Evolutionary conservation across 2,113 vertebrate genomes (phyloP), one percentile per base, ranked within the genome.

Genomic region (Stigmatopora argus): DNA sequence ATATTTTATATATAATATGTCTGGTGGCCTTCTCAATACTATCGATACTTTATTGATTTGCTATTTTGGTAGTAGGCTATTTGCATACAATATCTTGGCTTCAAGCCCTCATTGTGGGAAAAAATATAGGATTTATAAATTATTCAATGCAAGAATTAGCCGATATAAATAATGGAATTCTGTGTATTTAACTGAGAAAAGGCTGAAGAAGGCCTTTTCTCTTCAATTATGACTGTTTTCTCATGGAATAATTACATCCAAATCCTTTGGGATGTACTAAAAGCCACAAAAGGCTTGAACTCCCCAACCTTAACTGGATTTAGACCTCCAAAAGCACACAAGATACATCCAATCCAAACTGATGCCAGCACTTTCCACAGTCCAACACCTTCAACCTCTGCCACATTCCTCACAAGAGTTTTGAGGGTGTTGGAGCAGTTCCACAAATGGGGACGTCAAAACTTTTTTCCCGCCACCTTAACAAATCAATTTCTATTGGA

Each of bases 401-500:
- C 38, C 38, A 1, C 38, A 8, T 41, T 41, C 38, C 38, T 41
- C 38, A 41, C 38, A 10, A 41, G 38, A 10, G 38, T 41, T 10
- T 8, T 10, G 38, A 10, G 38, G 6, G 38, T 41, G 38, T 10
- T 8, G 7, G 35, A 60, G 13, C 38, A 21, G 21, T 78, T 63
- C 73, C 73, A 73, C 66, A 53, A 83, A 73, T 57, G 72, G 68
- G 0, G 19, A 66, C 44, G 68, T 65, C 80, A 68, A 67, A 60
- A 73, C 81, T 73, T 79, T 76, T 84, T 70, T 78, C 68, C 56
- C 56, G 52, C 10, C 26, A 49, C 45, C 65, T 11, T 53, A 35
- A 35, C 15, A 46, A 60, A 63, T 75, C 64, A 60, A 67, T 41
- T 66, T 23, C 51, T 11, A 38, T 15, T 21, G 69, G 55, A 71